phyloP scores from a whole-genome alignment of 2,888 invertebrate species.

The Microctonus hyperodae region DNA sequence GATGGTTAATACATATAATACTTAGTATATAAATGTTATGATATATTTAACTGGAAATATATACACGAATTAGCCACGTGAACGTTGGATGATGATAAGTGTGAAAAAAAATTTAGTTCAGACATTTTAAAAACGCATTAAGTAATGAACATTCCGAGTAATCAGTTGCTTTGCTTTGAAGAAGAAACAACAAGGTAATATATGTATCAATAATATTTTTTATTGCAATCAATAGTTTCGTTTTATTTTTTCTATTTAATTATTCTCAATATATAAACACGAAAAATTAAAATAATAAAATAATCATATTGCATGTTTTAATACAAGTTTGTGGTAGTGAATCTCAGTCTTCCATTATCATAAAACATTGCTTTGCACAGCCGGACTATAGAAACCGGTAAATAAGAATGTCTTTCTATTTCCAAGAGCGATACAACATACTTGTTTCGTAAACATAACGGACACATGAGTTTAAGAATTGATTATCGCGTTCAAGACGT shows the following conservation, averaged over 20 bases:
- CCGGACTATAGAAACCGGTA: constrained; percentile 18
- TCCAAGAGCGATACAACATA: constrained; percentile 2
- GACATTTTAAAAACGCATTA: constrained; percentile 5
- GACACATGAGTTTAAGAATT: constrained; percentile 14
- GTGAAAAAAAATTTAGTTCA: constrained; percentile 11
- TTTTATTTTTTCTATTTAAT: not conserved
- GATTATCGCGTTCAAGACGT: constrained; percentile 16
- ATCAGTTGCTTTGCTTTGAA: not conserved
- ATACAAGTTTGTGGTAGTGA: not conserved
- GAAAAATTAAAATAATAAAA: not conserved
- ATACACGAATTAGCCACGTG: constrained; percentile 49
- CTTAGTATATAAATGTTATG: not conserved
- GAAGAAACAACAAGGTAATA: too few species aligned
- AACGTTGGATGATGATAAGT: constrained; percentile 48
- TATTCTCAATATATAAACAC: not conserved
- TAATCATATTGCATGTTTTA: not conserved
- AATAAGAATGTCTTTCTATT: constrained; percentile 11
- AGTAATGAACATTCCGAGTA: not conserved
- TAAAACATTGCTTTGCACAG: not conserved
- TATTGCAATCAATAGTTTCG: not conserved
- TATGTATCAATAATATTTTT: too few species aligned
- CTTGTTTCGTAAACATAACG: constrained; percentile 21
- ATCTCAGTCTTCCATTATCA: not conserved
- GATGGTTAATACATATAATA: not conserved
- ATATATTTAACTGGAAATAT: not conserved